Conservation (phyloP, 2,888 invertebrate species). For the Bruchidius siliquastri region DNA sequence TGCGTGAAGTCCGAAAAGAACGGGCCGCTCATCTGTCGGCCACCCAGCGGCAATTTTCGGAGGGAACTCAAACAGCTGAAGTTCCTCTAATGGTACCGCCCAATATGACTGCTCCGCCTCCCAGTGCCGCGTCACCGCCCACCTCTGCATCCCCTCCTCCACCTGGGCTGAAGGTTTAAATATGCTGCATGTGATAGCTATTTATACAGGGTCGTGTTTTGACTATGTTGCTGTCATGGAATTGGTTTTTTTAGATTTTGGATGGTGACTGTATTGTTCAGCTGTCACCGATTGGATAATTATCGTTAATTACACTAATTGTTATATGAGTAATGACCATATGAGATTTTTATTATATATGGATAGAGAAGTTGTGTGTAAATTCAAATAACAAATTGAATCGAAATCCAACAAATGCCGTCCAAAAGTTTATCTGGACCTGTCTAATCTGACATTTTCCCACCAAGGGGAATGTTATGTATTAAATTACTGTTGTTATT, state of each 20-base stretch:
- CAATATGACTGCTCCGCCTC: constrained; percentile 2
- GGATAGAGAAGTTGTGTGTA: too few relatives aligned
- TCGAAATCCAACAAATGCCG: too few relatives aligned
- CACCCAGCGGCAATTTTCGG: constrained; percentile 26
- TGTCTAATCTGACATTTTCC: too few relatives aligned
- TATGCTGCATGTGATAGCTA: too few relatives aligned
- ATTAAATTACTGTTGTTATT: too few relatives aligned
- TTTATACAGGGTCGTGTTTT: not conserved
- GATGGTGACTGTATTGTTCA: not conserved
- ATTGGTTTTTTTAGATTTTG: not conserved
- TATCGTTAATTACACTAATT: not conserved
- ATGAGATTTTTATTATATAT: too few relatives aligned
- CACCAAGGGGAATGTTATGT: too few relatives aligned
- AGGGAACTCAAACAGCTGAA: not conserved
- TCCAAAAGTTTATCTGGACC: too few relatives aligned
- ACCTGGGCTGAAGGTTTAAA: not conserved
- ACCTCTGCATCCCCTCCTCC: not conserved
- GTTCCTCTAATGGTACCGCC: constrained; percentile 3
- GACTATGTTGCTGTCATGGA: not conserved
- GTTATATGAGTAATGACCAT: too few relatives aligned
- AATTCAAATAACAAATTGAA: too few relatives aligned
- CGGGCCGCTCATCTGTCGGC: constrained; percentile 28
- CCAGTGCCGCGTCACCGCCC: not conserved
- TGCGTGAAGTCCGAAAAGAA: constrained; percentile 52
- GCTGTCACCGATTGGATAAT: not conserved